phyloP scores from a whole-genome alignment of 2,797 vertebrate species.

The Champsocephalus gunnari region DNA sequence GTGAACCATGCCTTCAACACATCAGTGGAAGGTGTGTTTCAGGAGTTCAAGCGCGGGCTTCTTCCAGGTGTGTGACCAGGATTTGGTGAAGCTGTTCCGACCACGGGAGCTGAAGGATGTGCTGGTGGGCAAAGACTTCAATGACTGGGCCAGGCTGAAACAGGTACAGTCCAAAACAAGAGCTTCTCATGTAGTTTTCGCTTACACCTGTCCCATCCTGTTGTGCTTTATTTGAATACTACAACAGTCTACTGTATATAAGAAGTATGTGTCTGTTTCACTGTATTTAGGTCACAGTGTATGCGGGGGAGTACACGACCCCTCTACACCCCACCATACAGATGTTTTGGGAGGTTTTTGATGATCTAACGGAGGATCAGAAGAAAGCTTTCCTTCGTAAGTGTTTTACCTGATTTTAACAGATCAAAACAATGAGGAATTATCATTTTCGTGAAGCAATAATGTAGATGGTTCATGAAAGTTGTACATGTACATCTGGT shows the following conservation, averaged over 20 bases:
- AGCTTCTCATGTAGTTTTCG: background rate
- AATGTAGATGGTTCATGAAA: background rate
- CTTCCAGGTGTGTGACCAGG: conserved; percentile 89
- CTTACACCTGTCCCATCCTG: background rate
- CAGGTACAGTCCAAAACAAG: conserved; percentile 78
- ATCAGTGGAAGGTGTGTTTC: conserved; percentile 88
- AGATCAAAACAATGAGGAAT: conserved; percentile 67
- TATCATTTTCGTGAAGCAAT: too few species aligned
- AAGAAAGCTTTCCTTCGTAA: conserved; percentile 92
- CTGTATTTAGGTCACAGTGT: conserved; percentile 86
- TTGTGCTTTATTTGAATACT: background rate
- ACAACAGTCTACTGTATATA: conserved; percentile 64
- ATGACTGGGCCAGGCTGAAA: conserved; percentile 90
- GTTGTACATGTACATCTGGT: background rate
- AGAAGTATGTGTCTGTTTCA: background rate
- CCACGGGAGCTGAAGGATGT: conserved; percentile 90
- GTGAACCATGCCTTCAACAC: conserved; percentile 89
- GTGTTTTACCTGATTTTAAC: conserved; percentile 79
- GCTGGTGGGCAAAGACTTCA: conserved; percentile 90
- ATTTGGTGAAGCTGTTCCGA: conserved; percentile 89
- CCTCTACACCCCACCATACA: conserved; percentile 87
- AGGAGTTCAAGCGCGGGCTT: conserved; percentile 90
- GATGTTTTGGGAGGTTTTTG: conserved; percentile 93
- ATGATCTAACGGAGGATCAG: conserved; percentile 89
- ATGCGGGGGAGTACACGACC: conserved; percentile 81